Evolutionary conservation across 2,113 vertebrate species (phyloP).

Genomic region (Seriola aureovittata): DNA sequence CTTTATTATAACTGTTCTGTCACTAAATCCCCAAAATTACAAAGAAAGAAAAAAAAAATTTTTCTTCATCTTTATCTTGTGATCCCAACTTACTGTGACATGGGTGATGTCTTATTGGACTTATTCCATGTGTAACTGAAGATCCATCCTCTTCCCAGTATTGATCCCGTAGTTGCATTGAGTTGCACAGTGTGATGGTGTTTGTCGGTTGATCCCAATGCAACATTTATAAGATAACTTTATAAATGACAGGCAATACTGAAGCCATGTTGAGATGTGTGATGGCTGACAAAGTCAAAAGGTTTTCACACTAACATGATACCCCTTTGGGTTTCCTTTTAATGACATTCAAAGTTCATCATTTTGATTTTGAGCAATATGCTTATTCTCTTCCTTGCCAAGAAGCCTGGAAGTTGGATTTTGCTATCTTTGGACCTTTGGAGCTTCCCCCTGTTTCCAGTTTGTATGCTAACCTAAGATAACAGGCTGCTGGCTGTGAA

Average conservation of each 20-base stretch:
- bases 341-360: not conserved
- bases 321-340: not conserved
- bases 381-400: no score
- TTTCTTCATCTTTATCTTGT: constrained; percentile 34
- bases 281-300: constrained; percentile 43
- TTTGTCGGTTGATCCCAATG: constrained; percentile 27
- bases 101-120: constrained; percentile 46
- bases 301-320: constrained; percentile 10
- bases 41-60: not conserved
- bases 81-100: constrained; percentile 38
- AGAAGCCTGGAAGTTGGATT: not conserved
- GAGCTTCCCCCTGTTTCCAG: not conserved
- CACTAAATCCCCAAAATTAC: constrained; percentile 1
- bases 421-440: not conserved
- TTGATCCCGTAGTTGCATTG: constrained; percentile 53
- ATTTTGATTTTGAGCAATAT: no score
- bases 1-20: not conserved
- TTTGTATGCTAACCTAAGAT: not conserved
- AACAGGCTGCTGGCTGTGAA: not conserved
- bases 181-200: constrained; percentile 28
- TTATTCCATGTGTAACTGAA: constrained; percentile 45
- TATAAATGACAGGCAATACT: constrained; percentile 15
- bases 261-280: constrained; percentile 16
- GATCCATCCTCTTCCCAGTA: constrained; percentile 40
- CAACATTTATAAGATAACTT: constrained; percentile 39